These are phyloP conservation scores for Yponomeuta plumbellus DNA, from an alignment of 2,888 invertebrate species.

Conservation along the genomic window DNA sequence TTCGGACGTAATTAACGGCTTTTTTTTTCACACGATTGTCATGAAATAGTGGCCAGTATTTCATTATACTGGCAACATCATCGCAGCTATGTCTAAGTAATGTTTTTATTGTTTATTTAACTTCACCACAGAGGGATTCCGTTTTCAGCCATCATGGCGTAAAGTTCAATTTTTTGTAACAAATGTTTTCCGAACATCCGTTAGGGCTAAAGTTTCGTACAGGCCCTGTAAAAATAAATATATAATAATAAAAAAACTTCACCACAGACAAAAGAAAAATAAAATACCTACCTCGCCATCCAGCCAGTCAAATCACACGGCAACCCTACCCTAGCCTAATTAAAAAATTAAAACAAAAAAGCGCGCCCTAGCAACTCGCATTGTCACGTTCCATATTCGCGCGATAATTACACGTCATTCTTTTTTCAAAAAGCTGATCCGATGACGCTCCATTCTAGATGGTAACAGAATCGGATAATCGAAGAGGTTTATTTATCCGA, in stretches of 20 bases:
- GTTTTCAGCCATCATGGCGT: no score
- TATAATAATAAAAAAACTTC: no score
- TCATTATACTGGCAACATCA: conserved; percentile 11
- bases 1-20: conserved; percentile 12
- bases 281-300: conserved; percentile 6
- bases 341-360: conserved; percentile 58
- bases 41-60: neutral
- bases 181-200: no score
- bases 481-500: no score
- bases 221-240: no score
- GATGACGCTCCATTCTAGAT: conserved; percentile 56
- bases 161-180: no score
- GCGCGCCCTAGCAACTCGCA: conserved; percentile 69
- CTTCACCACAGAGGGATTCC: no score
- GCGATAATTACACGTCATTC: conserved; percentile 77
- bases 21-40: conserved; percentile 19
- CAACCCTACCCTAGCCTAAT: conserved; percentile 64
- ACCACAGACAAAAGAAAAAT: conserved; percentile 32
- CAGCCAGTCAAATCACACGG: conserved; percentile 24
- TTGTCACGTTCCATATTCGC: conserved; percentile 76
- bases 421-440: conserved; percentile 74
- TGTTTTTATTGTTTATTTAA: conserved; percentile 14
- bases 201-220: no score
- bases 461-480: neutral
- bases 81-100: conserved; percentile 11